Evolutionary conservation across 2,888 invertebrate genomes (phyloP).

Genomic region (Stenurella melanura): DNA sequence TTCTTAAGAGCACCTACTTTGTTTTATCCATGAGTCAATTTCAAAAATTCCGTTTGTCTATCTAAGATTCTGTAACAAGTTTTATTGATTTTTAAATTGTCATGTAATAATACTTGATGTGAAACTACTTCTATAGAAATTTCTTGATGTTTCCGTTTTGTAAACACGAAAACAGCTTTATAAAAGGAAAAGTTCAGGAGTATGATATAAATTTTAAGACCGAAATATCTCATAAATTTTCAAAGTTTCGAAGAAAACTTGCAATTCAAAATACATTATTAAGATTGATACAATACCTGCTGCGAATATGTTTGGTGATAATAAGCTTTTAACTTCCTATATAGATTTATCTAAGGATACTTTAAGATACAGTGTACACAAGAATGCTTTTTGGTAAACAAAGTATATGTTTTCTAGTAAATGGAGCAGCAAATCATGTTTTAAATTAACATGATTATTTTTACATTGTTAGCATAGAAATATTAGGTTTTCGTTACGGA

Average conservation of each 20-base stretch:
- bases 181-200: background rate
- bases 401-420: no score
- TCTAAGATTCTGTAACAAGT: no score
- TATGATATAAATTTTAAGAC: background rate
- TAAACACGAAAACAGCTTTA: background rate
- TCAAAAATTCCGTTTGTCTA: no score
- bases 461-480: no score
- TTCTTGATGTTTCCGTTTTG: background rate
- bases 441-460: no score
- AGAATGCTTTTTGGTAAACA: background rate
- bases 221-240: slow-evolving; percentile 2
- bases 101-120: no score
- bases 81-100: no score
- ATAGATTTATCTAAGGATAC: background rate
- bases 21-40: no score
- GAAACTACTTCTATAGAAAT: background rate
- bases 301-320: background rate
- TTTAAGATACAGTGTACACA: background rate
- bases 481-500: no score
- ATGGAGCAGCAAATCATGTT: no score
- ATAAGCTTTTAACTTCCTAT: background rate
- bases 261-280: background rate
- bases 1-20: no score
- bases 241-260: background rate
- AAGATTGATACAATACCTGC: background rate